Conservation (phyloP, 30 jellyfish, hydroid and myxozoan species). For the Aurelia aurita complex sp. Pacific region DNA sequence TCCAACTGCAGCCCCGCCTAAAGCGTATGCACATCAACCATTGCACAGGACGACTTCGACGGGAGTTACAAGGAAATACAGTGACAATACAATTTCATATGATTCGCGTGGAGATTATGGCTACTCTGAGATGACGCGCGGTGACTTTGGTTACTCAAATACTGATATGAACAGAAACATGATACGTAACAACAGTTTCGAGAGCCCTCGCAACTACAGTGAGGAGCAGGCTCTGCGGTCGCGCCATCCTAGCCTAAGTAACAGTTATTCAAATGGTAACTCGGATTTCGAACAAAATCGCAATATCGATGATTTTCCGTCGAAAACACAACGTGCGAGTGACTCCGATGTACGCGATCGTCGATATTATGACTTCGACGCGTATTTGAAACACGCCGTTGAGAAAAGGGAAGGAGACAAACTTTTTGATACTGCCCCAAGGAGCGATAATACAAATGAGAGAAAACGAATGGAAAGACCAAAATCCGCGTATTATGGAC, state of each 20-base stretch:
- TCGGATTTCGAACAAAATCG: neutral
- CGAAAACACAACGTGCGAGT: neutral
- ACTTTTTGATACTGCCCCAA: neutral
- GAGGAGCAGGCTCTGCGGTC: neutral
- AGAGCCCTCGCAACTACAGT: neutral
- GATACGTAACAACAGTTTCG: conserved; percentile 8
- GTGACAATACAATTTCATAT: neutral
- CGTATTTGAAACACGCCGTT: conserved; percentile 35
- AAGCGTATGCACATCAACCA: neutral
- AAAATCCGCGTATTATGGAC: conserved; percentile 22
- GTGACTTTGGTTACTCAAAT: neutral
- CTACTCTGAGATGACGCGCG: neutral
- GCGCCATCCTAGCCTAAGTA: neutral
- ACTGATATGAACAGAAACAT: neutral
- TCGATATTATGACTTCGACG: conserved; percentile 44
- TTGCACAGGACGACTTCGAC: neutral
- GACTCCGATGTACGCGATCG: conserved; percentile 2
- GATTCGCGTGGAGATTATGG: neutral
- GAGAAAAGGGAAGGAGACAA: conserved; percentile 38
- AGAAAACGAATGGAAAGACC: conserved; percentile 30
- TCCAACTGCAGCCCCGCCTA: neutral
- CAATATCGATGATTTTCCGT: neutral
- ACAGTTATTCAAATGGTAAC: neutral
- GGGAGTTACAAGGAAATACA: neutral
- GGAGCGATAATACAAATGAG: conserved; percentile 5